A percentile compares a stretch with the other conserved stretches of the same genome.
These are phyloP conservation scores for Oryctolagus cuniculus DNA, from an alignment of 2,113 vertebrate species.

Conservation along the genomic window mOryCun1.1 NC_091435.1:44838001-44838500, in stretches of 20 bases:
- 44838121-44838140: neutral
- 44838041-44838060: slow-evolving; percentile 81
- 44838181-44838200: neutral
- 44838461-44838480: slow-evolving; percentile 19
- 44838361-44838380: neutral
- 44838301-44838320: neutral
- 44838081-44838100: slow-evolving; percentile 85
- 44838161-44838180: neutral
- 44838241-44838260: neutral
- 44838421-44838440: neutral
- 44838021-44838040: slow-evolving; percentile 83
- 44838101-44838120: neutral
- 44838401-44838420: neutral
- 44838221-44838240: neutral
- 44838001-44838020: slow-evolving; percentile 86
- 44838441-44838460: neutral
- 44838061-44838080: slow-evolving; percentile 64
- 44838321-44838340: neutral
- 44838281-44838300: slow-evolving; percentile 3
- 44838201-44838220: neutral
- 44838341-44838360: neutral
- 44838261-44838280: neutral
- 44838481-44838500: slow-evolving; percentile 20
- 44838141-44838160: neutral
- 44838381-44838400: neutral